Evolutionary conservation across 2,888 invertebrate species (phyloP).

Genomic region (Drosophila emarginata): DNA sequence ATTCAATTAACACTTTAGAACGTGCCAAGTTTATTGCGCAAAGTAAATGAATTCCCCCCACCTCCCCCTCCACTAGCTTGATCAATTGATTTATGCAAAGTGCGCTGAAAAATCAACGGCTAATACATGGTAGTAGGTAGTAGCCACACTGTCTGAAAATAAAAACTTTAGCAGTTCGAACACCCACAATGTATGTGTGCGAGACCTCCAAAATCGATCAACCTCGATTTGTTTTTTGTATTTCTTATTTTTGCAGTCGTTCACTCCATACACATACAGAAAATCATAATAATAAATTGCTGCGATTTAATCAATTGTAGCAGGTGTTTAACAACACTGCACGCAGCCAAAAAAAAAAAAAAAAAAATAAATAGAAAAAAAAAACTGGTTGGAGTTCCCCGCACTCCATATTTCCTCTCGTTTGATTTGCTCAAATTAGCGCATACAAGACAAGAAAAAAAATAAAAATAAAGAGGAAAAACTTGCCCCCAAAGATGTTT

Average conservation of each 20-base stretch:
- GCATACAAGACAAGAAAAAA: slow-evolving; percentile 16
- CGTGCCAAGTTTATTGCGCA: slow-evolving; percentile 61
- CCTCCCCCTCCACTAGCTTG: neutral
- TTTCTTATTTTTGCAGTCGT: neutral
- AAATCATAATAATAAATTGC: slow-evolving; percentile 72
- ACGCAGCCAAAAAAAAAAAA: slow-evolving; percentile 37
- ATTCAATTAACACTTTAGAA: slow-evolving; percentile 59
- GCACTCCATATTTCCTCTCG: slow-evolving; percentile 15
- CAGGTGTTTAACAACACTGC: slow-evolving; percentile 72
- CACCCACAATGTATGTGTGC: slow-evolving; percentile 3
- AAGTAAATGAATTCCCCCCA: slow-evolving; percentile 17
- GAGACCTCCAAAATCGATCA: slow-evolving; percentile 13
- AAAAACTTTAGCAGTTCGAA: neutral
- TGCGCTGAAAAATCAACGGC: slow-evolving; percentile 7
- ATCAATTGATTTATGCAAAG: slow-evolving; percentile 54
- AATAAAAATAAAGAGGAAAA: slow-evolving; percentile 16
- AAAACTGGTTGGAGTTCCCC: slow-evolving; percentile 53
- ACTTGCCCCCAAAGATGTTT: neutral
- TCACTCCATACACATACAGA: neutral
- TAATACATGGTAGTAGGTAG: neutral
- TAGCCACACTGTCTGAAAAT: slow-evolving; percentile 6
- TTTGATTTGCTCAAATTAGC: slow-evolving; percentile 46
- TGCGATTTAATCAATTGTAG: slow-evolving; percentile 76
- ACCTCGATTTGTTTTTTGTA: slow-evolving; percentile 1
- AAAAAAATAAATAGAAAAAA: neutral